Percentiles rank a stretch among this genome's conserved stretches.
Evolutionary conservation across 35 echinoderm and acorn worm genomes (phyloP).

Genomic region (Anneissia japonica): DNA sequence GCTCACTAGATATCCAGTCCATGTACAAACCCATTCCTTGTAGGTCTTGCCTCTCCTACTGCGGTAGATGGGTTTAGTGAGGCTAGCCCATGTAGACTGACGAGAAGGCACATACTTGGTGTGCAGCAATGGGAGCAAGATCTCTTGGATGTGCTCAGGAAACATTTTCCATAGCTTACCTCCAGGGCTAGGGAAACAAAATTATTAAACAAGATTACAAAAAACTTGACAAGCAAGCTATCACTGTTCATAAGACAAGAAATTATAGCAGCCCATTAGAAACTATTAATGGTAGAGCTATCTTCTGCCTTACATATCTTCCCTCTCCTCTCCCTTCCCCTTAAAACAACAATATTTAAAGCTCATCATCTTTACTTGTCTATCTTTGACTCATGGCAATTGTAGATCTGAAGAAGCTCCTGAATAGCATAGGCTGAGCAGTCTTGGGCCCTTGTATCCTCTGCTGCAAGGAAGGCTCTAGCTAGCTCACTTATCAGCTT

Average conservation of each 20-base stretch:
- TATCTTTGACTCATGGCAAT: slow-evolving; percentile 19
- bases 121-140: slow-evolving; percentile 54
- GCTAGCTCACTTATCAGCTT: slow-evolving; percentile 86
- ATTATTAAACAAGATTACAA: not conserved
- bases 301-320: too few species aligned
- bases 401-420: slow-evolving; percentile 82
- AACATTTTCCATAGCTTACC: slow-evolving; percentile 68
- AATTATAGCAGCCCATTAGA: too few species aligned
- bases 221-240: too few species aligned
- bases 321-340: too few species aligned
- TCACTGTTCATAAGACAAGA: too few species aligned
- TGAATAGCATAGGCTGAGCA: slow-evolving; percentile 97
- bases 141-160: slow-evolving; percentile 88
- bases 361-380: slow-evolving; percentile 22
- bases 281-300: too few species aligned
- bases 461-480: slow-evolving; percentile 74
- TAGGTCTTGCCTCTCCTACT: slow-evolving; percentile 77
- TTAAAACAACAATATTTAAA: not conserved
- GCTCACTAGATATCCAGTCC: slow-evolving; percentile 77
- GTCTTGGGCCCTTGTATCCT: slow-evolving; percentile 79
- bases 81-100: slow-evolving; percentile 16
- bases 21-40: slow-evolving; percentile 95
- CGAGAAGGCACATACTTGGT: slow-evolving; percentile 70
- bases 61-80: slow-evolving; percentile 68
- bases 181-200: slow-evolving; percentile 40